Base-by-base conservation (phyloP, 1,140 invertebrate species). In the Brachionus plicatilis region DNA sequence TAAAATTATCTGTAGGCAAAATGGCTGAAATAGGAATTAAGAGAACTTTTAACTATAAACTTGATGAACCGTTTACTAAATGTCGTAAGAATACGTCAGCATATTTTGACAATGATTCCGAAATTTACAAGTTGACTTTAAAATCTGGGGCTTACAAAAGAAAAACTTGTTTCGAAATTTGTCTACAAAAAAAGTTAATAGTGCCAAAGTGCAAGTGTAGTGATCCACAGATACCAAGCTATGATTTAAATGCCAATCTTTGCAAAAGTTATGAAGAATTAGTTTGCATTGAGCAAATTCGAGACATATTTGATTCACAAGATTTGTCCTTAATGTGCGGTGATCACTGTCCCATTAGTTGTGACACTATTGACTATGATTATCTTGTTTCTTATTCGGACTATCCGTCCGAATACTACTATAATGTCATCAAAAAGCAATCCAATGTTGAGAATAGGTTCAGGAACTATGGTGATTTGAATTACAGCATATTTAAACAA, bases 111-210 rank as follows among this genome's bases (percentile, higher is more conserved):
- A 50, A 43, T 66, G 78, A 80, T 66, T 8, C 78, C 1, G n/a
- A 14, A 20, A 33, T 17, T 37, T 80, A 41, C 27, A 66, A 60
- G 27, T 5, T 6, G 0, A 80, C 50, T 29, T 33, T 80, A 17
- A 20, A n/a, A 2, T 9, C 29, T 17, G 60, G 8, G 1, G 12
- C 17, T 17, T 80, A 80, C 24, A 24, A 27, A 2, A 37, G 27
- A 66, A 80, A 80, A 43, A 37, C 29, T 41, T 80, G 78, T 24
- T 53, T 24, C 14, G 78, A 80, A 45, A 80, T 80, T 37, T 80
- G 78, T 66, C 5, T 80, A 37, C 45, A 53, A 56, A 14, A 60
- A 29, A 17, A 41, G 12, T 80, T 60, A 37, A 80, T 80, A 17
- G 27, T 80, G 5, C 43, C 76, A 41, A n/a, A 53, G 11, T 80